phyloP scores from a whole-genome alignment of 2,113 vertebrate genomes.

The Myotis lucifugus region DNA sequence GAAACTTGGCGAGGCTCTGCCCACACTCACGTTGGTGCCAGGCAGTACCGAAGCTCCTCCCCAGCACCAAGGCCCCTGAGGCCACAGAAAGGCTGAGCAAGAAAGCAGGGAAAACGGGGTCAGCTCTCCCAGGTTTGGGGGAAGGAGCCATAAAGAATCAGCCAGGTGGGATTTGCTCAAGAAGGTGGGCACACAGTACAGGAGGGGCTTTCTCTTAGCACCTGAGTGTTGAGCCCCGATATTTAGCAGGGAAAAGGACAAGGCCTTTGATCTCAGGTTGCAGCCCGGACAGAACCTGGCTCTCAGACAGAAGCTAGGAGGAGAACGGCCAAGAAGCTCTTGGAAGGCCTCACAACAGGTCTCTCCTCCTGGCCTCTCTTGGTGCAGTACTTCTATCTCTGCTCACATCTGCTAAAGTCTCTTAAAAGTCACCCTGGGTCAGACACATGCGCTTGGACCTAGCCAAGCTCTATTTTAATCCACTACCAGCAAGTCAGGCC shows the following conservation, averaged over 20 bases:
- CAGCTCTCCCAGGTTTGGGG: background rate
- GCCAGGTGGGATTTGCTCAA: background rate
- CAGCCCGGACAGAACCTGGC: background rate
- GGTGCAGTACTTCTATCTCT: background rate
- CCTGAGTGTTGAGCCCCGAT: background rate
- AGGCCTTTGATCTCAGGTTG: background rate
- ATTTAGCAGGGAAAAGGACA: background rate
- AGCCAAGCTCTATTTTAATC: slow-evolving; percentile 11
- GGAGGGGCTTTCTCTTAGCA: background rate
- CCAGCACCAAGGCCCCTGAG: background rate
- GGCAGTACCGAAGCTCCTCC: background rate
- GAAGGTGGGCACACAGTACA: no score
- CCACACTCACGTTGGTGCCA: background rate
- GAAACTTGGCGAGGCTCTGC: background rate
- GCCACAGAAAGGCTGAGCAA: background rate
- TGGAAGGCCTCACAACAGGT: background rate
- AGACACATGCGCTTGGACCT: background rate
- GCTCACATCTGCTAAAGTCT: background rate
- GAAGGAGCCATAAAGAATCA: background rate
- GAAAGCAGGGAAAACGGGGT: background rate
- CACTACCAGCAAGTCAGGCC: background rate
- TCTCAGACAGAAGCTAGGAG: background rate
- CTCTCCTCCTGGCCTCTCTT: background rate
- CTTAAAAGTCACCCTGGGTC: background rate
- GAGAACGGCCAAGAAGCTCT: background rate